phyloP scores from a whole-genome alignment of 2,888 invertebrate species.

The Hydrotaea diabolus region DNA sequence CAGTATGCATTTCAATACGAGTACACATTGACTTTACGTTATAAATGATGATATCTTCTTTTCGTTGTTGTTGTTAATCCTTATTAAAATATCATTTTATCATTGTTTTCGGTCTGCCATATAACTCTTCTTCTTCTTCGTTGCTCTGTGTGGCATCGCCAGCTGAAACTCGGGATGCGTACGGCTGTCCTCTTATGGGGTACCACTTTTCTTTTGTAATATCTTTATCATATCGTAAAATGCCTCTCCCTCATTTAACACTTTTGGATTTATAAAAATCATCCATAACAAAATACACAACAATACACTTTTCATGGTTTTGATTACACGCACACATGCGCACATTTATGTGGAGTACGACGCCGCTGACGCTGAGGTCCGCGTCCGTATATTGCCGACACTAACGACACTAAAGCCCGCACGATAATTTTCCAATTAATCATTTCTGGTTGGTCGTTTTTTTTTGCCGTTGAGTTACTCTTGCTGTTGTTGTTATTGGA shows the following conservation, averaged over 20 bases:
- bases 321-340: slow-evolving; percentile 1
- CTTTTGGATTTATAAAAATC: slow-evolving; percentile 57
- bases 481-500: neutral
- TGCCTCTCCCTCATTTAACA: slow-evolving; percentile 60
- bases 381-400: slow-evolving; percentile 59
- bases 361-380: neutral
- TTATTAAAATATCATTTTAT: slow-evolving; percentile 26
- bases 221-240: slow-evolving; percentile 34
- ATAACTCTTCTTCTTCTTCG: neutral
- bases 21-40: neutral
- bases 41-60: neutral
- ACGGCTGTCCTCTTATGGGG: slow-evolving; percentile 14
- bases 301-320: slow-evolving; percentile 60
- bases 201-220: slow-evolving; percentile 22
- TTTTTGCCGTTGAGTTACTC: slow-evolving; percentile 34
- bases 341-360: neutral
- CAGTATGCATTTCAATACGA: neutral
- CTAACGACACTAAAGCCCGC: slow-evolving; percentile 67
- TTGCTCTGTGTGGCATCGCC: slow-evolving; percentile 23
- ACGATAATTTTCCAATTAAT: slow-evolving; percentile 79
- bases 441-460: slow-evolving; percentile 70
- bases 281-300: slow-evolving; percentile 62
- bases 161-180: no score
- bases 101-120: neutral
- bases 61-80: slow-evolving; percentile 1